Conservation (phyloP, 1,140 invertebrate species). For the Chrysomallon squamiferum region DNA sequence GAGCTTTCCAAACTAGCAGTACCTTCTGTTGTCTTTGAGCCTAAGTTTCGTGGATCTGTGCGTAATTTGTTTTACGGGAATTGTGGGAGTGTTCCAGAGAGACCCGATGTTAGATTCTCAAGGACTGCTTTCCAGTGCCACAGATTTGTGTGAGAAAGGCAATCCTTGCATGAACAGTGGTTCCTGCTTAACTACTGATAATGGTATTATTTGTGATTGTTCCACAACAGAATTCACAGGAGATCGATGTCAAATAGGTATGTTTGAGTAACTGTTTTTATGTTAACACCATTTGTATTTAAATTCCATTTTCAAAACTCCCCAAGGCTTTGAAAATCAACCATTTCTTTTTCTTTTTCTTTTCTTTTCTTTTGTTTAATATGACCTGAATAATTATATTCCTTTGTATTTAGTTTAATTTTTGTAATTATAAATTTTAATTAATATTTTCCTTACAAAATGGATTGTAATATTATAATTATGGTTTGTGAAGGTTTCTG, state of each 20-base stretch:
- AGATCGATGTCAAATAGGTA: constrained; percentile 91
- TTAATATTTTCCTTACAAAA: too few relatives aligned
- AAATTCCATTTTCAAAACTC: too few relatives aligned
- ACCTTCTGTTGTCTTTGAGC: constrained; percentile 43
- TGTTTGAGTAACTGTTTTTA: too few relatives aligned
- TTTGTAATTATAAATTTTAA: too few relatives aligned
- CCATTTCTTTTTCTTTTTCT: too few relatives aligned
- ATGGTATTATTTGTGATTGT: constrained; percentile 92
- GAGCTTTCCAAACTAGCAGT: constrained; percentile 35
- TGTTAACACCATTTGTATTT: too few relatives aligned
- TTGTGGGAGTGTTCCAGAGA: constrained; percentile 37
- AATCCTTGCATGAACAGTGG: constrained; percentile 93
- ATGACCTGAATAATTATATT: too few relatives aligned
- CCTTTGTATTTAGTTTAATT: too few relatives aligned
- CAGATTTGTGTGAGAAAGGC: constrained; percentile 82
- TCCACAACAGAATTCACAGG: constrained; percentile 89
- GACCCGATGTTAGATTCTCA: constrained; percentile 34
- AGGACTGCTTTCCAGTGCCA: constrained; percentile 69
- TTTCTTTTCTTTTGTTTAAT: too few relatives aligned
- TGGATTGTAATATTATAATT: too few relatives aligned
- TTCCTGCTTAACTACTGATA: constrained; percentile 92
- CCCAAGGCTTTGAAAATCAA: too few relatives aligned
- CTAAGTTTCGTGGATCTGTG: constrained; percentile 45
- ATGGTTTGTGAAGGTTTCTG: too few relatives aligned
- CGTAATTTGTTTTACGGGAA: constrained; percentile 51